Base-by-base conservation (phyloP, 2,888 invertebrate genomes). In the Meta bourneti region DNA sequence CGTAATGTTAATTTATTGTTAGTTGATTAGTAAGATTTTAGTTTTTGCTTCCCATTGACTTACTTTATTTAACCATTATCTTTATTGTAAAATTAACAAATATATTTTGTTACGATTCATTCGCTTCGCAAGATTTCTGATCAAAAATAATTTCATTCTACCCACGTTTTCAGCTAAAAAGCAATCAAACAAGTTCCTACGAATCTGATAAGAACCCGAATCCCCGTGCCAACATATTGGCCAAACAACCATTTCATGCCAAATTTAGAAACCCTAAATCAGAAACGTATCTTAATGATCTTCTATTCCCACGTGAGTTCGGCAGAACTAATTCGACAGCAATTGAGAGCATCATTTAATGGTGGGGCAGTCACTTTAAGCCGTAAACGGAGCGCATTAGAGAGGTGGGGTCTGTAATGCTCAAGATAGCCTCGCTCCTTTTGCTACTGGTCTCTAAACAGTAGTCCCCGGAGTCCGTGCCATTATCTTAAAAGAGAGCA, bases 321-420 rank as follows among this genome's bases (percentile, higher is more conserved):
- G 80, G 69, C 74, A 79, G 79, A 80, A 85, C 85, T 90, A 90
- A 90, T 90, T 90, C 90, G 84, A 84, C 85, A 84, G 85, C 89
- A 90, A 90, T 90, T 77, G 83, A 79, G 84, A 79, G 83, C 79
- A 54, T 74, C 90, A 90, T 90, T 90, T 84, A 90, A 85, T 90
- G 90, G 84, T 51, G 61, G 85, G 90, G 85, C 90, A 75, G 79
- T 82, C 90, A 90, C 84, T 90, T 90, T 84, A 80, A 90, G 90
- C 70, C 83, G 79, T 90, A 90, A 90, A 90, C 89, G 89, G 79
- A 13, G 83, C 52, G 79, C 85, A 85, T 85, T 90, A 90, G 85
- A 72, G 78, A 79, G 61, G 89, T 71, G 61, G 79, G 90, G 90
- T 75, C 90, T 90, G 90, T 69, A 79, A 80, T 16, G 52, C 85